Base-by-base conservation (phyloP, 2,113 vertebrate genomes). In the Pseudopipra pipra region DNA sequence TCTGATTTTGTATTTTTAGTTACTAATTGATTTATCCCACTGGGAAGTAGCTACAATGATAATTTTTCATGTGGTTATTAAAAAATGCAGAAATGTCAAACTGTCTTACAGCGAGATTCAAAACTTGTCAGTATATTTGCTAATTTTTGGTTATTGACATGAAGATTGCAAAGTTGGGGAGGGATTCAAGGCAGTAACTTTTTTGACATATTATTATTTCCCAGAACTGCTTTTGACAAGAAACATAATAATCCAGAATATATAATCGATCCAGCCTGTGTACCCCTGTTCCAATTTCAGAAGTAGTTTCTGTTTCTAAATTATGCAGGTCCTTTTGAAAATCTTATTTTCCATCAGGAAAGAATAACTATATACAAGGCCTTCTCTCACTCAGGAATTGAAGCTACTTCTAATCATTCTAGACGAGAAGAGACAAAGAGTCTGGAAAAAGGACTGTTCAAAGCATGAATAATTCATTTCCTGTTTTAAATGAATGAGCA, bases 391-490 rank as follows among this genome's bases (percentile, higher is more conserved):
- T 23, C 2, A 1, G 55, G 37, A 72, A 23, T 14, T 1, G 15
- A 65, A 41, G 28, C 31, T 70, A 62, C 55, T 81, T 72, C 47
- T 41, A n/a, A 28, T 31, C 17, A 7, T 66, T 83, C 8, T 25
- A 59, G 71, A 87, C 33, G 65, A 92, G 70, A 77, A 59, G 21
- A 91, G 43, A 66, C 31, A 76, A 81, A 84, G 33, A 12, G 27
- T 62, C 39, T 83, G 47, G 31, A 71, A 75, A 46, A 86, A 76
- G 12, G 6, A 77, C 70, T 23, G 21, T 54, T 87, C 7, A 0
- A 25, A 93, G 11, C 21, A 90, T 83, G 92, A 95, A 93, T 94
- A 89, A 96, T 95, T 93, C 24, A 84, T 83, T 71, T 47, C 27
- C 33, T 33, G 6, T 25, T 70, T 71, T 35, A 80, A 74, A 67